Evolutionary conservation across 2,888 invertebrate genomes (phyloP), one percentile per base, ranked within the genome.

Genomic region (Anodontia alba): DNA sequence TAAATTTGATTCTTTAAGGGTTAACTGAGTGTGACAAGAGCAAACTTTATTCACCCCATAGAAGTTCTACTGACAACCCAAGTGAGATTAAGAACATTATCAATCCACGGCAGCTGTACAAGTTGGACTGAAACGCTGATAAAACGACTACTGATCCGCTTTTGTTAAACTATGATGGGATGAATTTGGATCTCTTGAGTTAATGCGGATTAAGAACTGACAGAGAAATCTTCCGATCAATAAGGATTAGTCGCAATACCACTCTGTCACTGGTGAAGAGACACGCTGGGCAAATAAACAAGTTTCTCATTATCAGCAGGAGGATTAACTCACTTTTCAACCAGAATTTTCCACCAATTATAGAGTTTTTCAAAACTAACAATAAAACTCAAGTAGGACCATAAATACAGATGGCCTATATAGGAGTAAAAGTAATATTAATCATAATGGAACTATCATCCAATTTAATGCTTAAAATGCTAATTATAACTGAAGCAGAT

Each of bases 141-240:
- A 62, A 62, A 62, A 62, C 33, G 62, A 20, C 62, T 33, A 20
- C 62, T 62, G 33, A 62, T 62, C 62, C 33, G 62, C 62, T 62
- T n/a, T 62, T 62, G 62, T 62, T 33, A 23, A 62, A 31, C 26
- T 10, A 33, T 17, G 62, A 62, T 33, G 33, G 62, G 62, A 62
- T 62, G 33, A 33, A 62, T 31, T 33, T 33, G 62, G 33, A 62
- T 62, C 62, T 62, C 62, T 62, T 62, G 62, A 75, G 79, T 75
- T 79, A 79, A 79, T 79, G 72, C 71, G 79, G 79, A 79, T 79
- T 79, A 79, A 67, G 51, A n/a, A 20, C 15, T 79, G 78, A 62
- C 78, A 79, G 78, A 46, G 29, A 54, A 51, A 71, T 71, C 51
- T n/a, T 33, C 46, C 31, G 49, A 71, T 71, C 71, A 71, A 71